Evolutionary conservation across 2,113 vertebrate genomes (phyloP).

Genomic region (Anas platyrhynchos): DNA sequence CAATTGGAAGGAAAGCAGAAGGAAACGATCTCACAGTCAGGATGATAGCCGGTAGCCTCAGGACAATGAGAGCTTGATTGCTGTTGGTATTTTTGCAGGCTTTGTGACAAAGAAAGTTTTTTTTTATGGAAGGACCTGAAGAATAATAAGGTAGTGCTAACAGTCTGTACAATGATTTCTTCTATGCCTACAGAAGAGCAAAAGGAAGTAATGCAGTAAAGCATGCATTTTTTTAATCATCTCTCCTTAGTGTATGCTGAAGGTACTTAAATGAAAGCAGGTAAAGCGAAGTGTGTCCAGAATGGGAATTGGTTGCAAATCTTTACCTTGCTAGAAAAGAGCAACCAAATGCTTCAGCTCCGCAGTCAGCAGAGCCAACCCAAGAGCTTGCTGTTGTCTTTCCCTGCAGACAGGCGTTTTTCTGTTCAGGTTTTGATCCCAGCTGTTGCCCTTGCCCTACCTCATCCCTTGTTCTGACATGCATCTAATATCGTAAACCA

Average conservation of each 20-base stretch:
- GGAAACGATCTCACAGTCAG: not conserved
- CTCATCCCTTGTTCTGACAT: not conserved
- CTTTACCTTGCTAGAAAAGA: not conserved
- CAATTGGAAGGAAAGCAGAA: not conserved
- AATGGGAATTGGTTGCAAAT: not conserved
- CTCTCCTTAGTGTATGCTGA: not conserved
- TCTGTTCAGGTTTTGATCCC: not conserved
- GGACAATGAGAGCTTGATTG: not conserved
- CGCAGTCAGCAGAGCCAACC: not conserved
- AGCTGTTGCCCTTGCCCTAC: not conserved
- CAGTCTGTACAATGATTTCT: not conserved
- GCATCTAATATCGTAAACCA: not conserved
- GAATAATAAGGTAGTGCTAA: not conserved
- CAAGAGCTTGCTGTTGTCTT: not conserved
- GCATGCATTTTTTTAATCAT: not conserved
- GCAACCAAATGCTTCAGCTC: not conserved
- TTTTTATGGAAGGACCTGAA: not conserved
- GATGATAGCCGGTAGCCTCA: not conserved
- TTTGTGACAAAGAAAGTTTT: not conserved
- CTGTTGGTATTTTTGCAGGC: not conserved
- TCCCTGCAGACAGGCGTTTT: not conserved
- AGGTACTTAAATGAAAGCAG: not conserved
- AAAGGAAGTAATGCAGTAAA: not conserved
- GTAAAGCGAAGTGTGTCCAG: not conserved
- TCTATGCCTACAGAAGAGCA: not conserved